These are phyloP conservation scores for Acholoe squamosa DNA, from an alignment of 2,888 invertebrate species.

Conservation along the genomic window DNA sequence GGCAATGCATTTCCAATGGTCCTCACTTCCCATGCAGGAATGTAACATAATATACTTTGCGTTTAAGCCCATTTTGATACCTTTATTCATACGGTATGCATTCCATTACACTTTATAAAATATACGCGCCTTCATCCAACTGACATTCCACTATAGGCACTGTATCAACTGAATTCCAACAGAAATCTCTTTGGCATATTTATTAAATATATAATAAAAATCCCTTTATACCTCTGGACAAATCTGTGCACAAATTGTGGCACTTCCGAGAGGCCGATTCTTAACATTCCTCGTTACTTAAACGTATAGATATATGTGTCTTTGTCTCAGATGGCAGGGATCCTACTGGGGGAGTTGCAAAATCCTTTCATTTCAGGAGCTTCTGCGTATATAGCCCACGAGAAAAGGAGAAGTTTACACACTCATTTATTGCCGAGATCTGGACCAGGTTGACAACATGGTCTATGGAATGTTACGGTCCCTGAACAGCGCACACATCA, in stretches of 20 bases:
- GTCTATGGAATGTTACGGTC: slow-evolving; percentile 55
- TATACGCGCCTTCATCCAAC: background rate
- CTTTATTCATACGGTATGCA: background rate
- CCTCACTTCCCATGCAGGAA: too few relatives aligned
- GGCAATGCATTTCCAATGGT: too few relatives aligned
- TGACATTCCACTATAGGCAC: slow-evolving; percentile 7
- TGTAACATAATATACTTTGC: background rate
- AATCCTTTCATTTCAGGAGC: background rate
- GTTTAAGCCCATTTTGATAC: background rate
- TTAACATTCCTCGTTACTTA: too few relatives aligned
- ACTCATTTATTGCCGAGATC: slow-evolving; percentile 20
- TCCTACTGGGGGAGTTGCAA: background rate
- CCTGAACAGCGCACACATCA: slow-evolving; percentile 31
- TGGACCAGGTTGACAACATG: slow-evolving; percentile 40
- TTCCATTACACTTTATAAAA: background rate
- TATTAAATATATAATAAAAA: too few relatives aligned
- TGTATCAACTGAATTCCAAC: background rate
- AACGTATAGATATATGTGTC: background rate
- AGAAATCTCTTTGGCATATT: too few relatives aligned
- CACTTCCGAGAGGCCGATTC: too few relatives aligned
- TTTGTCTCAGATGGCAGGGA: background rate
- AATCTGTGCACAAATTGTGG: too few relatives aligned
- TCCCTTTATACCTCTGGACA: too few relatives aligned
- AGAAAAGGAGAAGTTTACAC: background rate
- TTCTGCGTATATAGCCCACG: background rate